phyloP scores from a whole-genome alignment of 2,888 invertebrate genomes.

The Drosophila niveifrons region DNA sequence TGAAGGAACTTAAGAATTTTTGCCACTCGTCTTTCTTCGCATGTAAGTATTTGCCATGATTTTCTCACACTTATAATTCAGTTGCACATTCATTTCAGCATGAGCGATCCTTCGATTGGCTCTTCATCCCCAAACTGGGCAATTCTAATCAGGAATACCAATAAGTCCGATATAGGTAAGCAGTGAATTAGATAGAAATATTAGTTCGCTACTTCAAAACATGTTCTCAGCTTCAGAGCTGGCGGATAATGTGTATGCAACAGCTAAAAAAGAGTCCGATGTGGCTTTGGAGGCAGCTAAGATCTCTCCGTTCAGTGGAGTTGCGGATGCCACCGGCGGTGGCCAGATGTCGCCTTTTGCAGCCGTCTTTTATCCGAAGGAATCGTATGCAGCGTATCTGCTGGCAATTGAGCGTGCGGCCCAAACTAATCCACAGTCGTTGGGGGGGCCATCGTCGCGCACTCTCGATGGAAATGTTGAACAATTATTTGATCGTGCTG shows the following conservation, averaged over 20 bases:
- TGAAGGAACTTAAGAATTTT: not conserved
- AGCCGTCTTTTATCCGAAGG: constrained; percentile 53
- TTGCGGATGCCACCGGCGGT: not conserved
- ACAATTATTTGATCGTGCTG: not conserved
- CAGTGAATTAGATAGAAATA: no score
- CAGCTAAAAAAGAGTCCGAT: not conserved
- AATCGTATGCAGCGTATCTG: constrained; percentile 45
- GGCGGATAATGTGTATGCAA: not conserved
- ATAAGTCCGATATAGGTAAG: constrained; percentile 23
- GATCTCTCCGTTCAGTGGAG: not conserved
- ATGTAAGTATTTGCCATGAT: no score
- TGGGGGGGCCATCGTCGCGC: not conserved
- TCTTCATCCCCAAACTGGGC: constrained; percentile 57
- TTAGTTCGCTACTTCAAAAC: not conserved
- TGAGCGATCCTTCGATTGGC: constrained; percentile 48
- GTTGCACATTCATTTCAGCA: constrained; percentile 2
- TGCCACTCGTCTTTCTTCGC: no score
- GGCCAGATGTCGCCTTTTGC: constrained; percentile 56
- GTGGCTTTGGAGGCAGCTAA: not conserved
- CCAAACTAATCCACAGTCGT: constrained; percentile 16
- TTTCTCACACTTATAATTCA: not conserved
- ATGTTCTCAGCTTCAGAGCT: not conserved
- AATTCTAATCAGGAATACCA: constrained; percentile 21
- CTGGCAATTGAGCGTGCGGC: constrained; percentile 33
- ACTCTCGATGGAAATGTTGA: not conserved